Percentiles rank a stretch among this genome's conserved stretches.
These are phyloP conservation scores for Chydorus sphaericus DNA, from an alignment of 2,888 invertebrate species.

Conservation along the genomic window DNA sequence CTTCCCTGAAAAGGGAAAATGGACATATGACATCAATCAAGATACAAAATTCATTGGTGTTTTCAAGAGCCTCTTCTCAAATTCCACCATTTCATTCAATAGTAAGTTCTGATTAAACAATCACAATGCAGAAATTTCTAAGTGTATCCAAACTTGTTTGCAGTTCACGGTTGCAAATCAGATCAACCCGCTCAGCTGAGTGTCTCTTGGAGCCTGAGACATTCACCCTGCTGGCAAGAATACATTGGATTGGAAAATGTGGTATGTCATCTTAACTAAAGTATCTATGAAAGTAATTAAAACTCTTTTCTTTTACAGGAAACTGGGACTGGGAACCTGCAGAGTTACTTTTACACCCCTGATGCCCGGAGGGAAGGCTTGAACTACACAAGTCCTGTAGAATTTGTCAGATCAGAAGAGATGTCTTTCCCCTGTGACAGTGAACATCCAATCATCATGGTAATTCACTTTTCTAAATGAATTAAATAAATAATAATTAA, in stretches of 20 bases:
- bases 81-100: constrained; percentile 50
- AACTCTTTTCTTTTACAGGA: background rate
- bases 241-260: constrained; percentile 20
- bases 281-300: background rate
- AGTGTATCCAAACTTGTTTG: constrained; percentile 14
- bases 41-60: constrained; percentile 30
- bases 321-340: background rate
- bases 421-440: no score
- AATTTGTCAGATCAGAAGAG: background rate
- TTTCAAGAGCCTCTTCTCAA: constrained; percentile 50
- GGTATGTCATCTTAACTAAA: constrained; percentile 15
- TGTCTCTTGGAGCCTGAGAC: constrained; percentile 38
- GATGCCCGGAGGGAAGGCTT: background rate
- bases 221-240: constrained; percentile 42
- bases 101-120: constrained; percentile 37
- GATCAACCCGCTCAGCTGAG: constrained; percentile 25
- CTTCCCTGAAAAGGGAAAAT: constrained; percentile 38
- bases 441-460: background rate
- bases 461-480: no score
- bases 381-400: background rate
- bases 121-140: constrained; percentile 9
- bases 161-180: constrained; percentile 19
- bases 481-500: no score
- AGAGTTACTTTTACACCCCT: background rate
- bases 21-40: constrained; percentile 44